These are phyloP conservation scores for Hedya salicella DNA, from an alignment of 2,888 invertebrate genomes.

Conservation along the genomic window DNA sequence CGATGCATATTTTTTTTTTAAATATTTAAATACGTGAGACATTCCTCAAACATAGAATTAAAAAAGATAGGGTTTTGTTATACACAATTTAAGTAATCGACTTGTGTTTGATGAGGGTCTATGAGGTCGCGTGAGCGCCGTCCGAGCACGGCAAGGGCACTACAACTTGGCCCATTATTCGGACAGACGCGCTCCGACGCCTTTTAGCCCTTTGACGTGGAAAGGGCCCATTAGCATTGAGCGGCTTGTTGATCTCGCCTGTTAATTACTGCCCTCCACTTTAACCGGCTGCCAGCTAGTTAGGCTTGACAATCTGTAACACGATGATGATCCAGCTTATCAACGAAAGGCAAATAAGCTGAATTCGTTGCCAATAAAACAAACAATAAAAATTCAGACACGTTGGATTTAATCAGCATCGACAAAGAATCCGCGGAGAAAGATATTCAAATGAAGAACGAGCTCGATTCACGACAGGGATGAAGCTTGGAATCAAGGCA, in stretches of 20 bases:
- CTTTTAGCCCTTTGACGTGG: conserved; percentile 82
- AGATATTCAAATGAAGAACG: conserved; percentile 73
- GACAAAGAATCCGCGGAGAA: conserved; percentile 61
- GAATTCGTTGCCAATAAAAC: conserved; percentile 36
- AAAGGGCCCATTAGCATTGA: conserved; percentile 81
- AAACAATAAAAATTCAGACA: conserved; percentile 49
- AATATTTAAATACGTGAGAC: not conserved
- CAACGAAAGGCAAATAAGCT: conserved; percentile 40
- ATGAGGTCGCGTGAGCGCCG: conserved; percentile 67
- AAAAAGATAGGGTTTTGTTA: conserved; percentile 66
- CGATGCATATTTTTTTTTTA: not conserved
- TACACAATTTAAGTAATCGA: conserved; percentile 73
- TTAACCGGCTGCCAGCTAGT: conserved; percentile 57
- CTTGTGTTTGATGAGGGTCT: conserved; percentile 80
- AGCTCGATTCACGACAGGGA: conserved; percentile 61
- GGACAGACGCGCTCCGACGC: conserved; percentile 81
- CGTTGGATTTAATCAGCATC: conserved; percentile 71
- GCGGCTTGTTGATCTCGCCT: conserved; percentile 80
- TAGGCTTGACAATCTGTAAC: conserved; percentile 25
- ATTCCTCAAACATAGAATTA: conserved; percentile 47
- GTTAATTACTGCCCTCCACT: conserved; percentile 80
- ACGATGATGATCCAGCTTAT: conserved; percentile 18
- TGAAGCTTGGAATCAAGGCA: conserved; percentile 71
- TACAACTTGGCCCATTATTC: conserved; percentile 79
- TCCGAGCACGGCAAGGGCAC: conserved; percentile 61